Base-by-base conservation (phyloP, 2,888 invertebrate genomes). In the Dryocosmus kuriphilus region DNA sequence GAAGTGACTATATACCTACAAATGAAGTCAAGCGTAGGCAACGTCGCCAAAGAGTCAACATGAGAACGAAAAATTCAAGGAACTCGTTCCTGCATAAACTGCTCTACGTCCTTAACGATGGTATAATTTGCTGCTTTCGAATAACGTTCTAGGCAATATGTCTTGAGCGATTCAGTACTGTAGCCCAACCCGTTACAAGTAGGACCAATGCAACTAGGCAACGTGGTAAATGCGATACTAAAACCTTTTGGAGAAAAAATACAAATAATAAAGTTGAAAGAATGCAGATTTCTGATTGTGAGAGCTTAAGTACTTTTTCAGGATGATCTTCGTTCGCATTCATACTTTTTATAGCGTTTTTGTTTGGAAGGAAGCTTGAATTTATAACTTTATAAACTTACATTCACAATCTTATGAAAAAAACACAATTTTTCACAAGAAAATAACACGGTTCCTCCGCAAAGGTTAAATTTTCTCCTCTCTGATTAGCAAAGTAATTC, bases 51-150 rank as follows among this genome's bases (percentile, higher is more conserved):
- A 65, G 41, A 35, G 38, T 27, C 41, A 24, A 57, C 24, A 24
- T 8, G 46, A 19, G 27, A 46, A 51, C 71, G 51, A 71, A 71
- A 67, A 67, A 67, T n/a, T 22, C 9, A 41, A 27, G 14, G 6
- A 67, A 67, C 67, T 8, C 27, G 67, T 67, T 67, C 41, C 27
- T 27, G 19, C 22, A 27, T 27, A 38, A 24, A 24, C 24, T 65
- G 41, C 24, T 16, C 4, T 27, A 65, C 46, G 67, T 24, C 46
- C 46, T 67, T 67, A 67, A 67, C 67, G 67, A 67, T 67, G 27
- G 67, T 16, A 67, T 71, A 71, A 71, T 71, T 71, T 71, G 19
- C 71, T 67, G 46, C 67, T 67, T 67, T 67, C 67, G 46, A 46
- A 67, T 67, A 67, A 67, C 41, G 67, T 67, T 67, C 46, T 67